Conservation (phyloP, 2,797 vertebrate genomes). For the Smutsia temminckii region DNA sequence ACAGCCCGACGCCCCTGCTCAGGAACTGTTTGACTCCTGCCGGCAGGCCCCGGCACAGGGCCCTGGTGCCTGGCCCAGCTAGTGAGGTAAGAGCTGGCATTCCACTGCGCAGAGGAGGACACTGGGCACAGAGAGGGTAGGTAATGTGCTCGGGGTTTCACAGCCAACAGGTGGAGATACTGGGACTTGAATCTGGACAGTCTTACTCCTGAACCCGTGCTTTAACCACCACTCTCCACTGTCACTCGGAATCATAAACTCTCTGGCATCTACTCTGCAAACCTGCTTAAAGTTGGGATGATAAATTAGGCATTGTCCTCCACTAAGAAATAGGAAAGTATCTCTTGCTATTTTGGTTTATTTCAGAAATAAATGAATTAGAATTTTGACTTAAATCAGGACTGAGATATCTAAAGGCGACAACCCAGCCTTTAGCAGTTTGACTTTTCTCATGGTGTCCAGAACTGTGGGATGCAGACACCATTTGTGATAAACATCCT, state of each 20-base stretch:
- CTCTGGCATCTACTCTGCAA: neutral
- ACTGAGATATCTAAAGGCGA: neutral
- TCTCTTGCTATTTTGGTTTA: neutral
- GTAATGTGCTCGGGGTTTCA: neutral
- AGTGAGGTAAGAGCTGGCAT: neutral
- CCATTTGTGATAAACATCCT: neutral
- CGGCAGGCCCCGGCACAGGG: too few species aligned
- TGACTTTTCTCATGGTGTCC: neutral
- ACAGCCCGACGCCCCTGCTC: too few species aligned
- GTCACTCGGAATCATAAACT: too few species aligned
- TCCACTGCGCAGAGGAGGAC: neutral
- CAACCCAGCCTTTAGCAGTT: neutral
- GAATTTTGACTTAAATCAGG: neutral
- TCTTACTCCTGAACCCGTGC: neutral
- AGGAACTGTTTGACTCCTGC: too few species aligned
- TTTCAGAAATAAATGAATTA: neutral
- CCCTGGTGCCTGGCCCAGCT: neutral
- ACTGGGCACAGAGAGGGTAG: too few species aligned
- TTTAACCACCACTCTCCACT: neutral
- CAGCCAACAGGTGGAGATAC: fast-evolving
- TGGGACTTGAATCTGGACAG: neutral
- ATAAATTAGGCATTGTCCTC: neutral
- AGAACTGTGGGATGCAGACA: neutral
- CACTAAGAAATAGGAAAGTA: neutral
- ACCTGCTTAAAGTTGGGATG: too few species aligned